Percentiles rank a stretch among this genome's conserved stretches.
Conservation (phyloP, 2,888 invertebrate genomes). For the Hartigia nigra region DNA sequence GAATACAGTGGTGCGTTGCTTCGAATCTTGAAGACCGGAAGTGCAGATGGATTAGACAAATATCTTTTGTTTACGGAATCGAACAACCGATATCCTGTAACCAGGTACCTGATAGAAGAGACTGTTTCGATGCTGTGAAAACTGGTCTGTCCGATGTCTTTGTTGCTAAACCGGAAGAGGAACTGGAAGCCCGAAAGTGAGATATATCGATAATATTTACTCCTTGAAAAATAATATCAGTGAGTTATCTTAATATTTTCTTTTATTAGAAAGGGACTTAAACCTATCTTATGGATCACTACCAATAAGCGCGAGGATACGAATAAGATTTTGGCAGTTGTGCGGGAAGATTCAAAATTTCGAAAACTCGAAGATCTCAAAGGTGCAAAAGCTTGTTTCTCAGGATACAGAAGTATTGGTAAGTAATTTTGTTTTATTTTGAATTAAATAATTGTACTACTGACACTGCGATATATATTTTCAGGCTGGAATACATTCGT, state of each 20-base stretch:
- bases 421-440: constrained; percentile 66
- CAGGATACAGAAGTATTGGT: constrained; percentile 81
- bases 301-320: constrained; percentile 71
- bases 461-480: constrained; percentile 42
- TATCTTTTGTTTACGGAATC: constrained; percentile 79
- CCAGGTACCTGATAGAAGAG: constrained; percentile 70
- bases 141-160: constrained; percentile 78
- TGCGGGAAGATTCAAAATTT: constrained; percentile 71
- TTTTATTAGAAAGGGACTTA: constrained; percentile 69
- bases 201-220: constrained; percentile 13
- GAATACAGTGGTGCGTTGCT: constrained; percentile 72
- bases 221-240: neutral
- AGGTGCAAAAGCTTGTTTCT: constrained; percentile 83
- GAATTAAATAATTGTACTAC: constrained; percentile 64
- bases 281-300: constrained; percentile 73
- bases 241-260: neutral
- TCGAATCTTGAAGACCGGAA: constrained; percentile 79
- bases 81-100: constrained; percentile 85
- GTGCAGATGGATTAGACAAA: constrained; percentile 82
- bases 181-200: constrained; percentile 77
- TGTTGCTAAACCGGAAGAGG: constrained; percentile 77
- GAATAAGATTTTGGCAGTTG: constrained; percentile 76
- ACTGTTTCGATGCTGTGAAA: constrained; percentile 77
- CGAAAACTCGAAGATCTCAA: constrained; percentile 73
- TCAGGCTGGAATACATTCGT: constrained; percentile 59